phyloP scores from a whole-genome alignment of 1,140 invertebrate species.

The Anastrepha obliqua region DNA sequence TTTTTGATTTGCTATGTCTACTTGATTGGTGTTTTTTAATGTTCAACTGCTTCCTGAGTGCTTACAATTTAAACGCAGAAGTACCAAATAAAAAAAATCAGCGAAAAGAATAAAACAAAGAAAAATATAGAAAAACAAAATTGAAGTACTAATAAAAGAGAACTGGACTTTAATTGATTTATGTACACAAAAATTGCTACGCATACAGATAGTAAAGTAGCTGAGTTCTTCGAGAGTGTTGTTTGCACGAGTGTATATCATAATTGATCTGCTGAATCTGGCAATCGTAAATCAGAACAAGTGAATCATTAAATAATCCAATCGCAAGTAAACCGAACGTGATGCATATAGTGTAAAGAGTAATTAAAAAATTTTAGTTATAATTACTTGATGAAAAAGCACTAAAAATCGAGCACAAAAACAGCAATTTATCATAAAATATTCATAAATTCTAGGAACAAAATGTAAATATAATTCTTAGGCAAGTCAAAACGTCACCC shows the following conservation, averaged over 20 bases:
- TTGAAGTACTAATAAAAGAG: not conserved
- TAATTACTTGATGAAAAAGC: not conserved
- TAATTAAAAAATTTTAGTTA: not conserved
- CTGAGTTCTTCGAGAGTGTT: slow-evolving; percentile 2
- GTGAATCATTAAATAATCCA: not conserved
- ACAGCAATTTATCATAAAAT: not conserved
- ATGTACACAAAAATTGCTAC: not conserved
- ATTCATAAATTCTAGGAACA: no score
- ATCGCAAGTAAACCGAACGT: not conserved
- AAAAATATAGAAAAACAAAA: not conserved
- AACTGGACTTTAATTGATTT: not conserved
- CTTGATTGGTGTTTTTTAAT: slow-evolving; percentile 42
- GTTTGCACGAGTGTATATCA: not conserved
- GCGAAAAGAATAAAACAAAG: not conserved
- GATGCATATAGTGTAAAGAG: not conserved
- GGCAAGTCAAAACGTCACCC: no score
- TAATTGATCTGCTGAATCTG: not conserved
- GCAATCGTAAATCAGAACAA: not conserved
- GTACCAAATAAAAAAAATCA: not conserved
- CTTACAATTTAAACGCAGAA: not conserved
- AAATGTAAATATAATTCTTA: no score
- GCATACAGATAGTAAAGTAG: not conserved
- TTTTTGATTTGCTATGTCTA: slow-evolving; percentile 26
- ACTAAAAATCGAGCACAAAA: not conserved
- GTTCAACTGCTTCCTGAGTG: not conserved